A percentile compares a stretch with the other conserved stretches of the same genome.
phyloP scores from a whole-genome alignment of 2,888 invertebrate genomes.

The Drosophila niveifrons region DNA sequence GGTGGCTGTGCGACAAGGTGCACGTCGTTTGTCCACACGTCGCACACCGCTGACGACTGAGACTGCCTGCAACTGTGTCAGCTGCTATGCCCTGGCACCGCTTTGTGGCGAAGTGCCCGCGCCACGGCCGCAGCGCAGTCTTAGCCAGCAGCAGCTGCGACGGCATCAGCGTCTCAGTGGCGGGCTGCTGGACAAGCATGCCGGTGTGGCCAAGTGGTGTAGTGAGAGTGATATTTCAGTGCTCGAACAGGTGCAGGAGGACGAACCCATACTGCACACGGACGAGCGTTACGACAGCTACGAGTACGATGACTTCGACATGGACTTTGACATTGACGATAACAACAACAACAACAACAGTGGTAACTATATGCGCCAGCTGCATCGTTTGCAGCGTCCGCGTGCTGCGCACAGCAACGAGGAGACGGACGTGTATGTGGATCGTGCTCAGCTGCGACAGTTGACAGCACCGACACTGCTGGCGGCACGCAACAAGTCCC shows the following conservation, averaged over 20 bases:
- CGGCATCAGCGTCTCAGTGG: conserved; percentile 82
- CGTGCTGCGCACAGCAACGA: conserved; percentile 34
- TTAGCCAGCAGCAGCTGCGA: conserved; percentile 83
- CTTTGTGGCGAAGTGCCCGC: conserved; percentile 80
- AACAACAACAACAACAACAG: conserved; percentile 31
- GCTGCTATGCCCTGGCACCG: conserved; percentile 83
- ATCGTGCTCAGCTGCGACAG: conserved; percentile 68
- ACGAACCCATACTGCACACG: conserved; percentile 40
- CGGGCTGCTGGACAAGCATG: conserved; percentile 60
- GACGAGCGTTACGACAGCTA: conserved; percentile 64
- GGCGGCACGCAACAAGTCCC: conserved; percentile 80
- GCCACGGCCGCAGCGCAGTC: conserved; percentile 78
- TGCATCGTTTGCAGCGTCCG: conserved; percentile 30
- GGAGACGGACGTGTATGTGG: conserved; percentile 61
- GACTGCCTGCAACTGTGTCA: conserved; percentile 81
- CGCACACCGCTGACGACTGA: conserved; percentile 45
- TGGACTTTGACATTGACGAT: conserved; percentile 76
- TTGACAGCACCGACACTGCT: conserved; percentile 57
- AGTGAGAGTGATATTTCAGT: conserved; percentile 84
- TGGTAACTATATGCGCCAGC: conserved; percentile 39
- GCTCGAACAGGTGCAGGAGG: conserved; percentile 71
- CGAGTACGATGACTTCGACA: conserved; percentile 75
- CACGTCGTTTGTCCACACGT: conserved; percentile 62
- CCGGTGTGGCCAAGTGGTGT: conserved; percentile 82
- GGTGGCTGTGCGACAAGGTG: conserved; percentile 58